Evolutionary conservation across 2,797 vertebrate species (phyloP).

Genomic region (Falco berigora): DNA sequence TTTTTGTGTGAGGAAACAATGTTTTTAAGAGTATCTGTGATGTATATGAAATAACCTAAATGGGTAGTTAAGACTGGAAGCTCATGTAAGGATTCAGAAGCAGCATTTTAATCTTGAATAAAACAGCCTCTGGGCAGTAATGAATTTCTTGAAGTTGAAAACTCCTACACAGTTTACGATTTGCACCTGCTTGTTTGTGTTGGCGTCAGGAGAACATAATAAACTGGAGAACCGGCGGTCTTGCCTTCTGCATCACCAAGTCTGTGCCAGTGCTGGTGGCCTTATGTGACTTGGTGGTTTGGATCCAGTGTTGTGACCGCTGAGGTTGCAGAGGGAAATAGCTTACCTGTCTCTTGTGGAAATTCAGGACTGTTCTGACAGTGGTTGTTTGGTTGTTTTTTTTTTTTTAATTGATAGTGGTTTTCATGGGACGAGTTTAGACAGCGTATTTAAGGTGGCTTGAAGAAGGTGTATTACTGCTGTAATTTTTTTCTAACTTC

Average conservation of each 20-base stretch:
- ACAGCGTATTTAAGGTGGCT: neutral
- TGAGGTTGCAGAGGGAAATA: neutral
- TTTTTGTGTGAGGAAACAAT: neutral
- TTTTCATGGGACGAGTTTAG: neutral
- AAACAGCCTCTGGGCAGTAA: neutral
- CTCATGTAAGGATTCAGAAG: neutral
- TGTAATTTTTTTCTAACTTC: neutral
- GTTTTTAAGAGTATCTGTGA: neutral
- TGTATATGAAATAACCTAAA: neutral
- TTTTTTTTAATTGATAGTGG: neutral
- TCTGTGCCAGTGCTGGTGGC: neutral
- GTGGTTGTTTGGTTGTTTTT: neutral
- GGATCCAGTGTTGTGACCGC: neutral
- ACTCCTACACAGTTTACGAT: neutral
- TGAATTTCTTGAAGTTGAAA: neutral
- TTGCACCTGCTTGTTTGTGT: neutral
- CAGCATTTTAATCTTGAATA: neutral
- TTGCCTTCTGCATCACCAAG: neutral
- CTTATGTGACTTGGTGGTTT: neutral
- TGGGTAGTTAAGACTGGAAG: neutral
- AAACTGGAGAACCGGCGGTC: neutral
- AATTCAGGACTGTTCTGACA: neutral
- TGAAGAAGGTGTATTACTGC: neutral
- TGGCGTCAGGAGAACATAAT: neutral
- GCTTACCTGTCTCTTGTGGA: neutral